Base-by-base conservation (phyloP, 2,797 vertebrate genomes). In the Melanotaenia boesemani region DNA sequence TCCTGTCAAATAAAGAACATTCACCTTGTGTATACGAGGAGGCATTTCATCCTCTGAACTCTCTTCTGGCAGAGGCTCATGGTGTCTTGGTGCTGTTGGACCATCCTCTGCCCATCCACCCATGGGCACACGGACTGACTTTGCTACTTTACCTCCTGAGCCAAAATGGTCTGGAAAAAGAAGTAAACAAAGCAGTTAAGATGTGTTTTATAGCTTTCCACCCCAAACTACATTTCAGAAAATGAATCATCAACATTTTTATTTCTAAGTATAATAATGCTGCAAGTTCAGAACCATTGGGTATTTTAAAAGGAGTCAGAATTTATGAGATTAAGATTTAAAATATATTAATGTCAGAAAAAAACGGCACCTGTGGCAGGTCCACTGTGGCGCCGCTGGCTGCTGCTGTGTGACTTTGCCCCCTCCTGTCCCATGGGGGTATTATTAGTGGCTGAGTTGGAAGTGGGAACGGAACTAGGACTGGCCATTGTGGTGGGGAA, bases 21-120 rank as follows among this genome's bases (percentile, higher is more conserved):
- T 76, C 85, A 98, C 97, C 96, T 97, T 98, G 81, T 98, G 98
- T 76, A 96, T 94, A 79, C 97, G 96, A 11, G 97, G 98, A 4
- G 98, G 97, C 70, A 98, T 91, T 82, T 99, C 97, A 1, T 99
- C 97, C 75, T 98, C 98, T 0, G 96, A 97, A 64, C 95, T 96
- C 90, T 98, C 98, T 90, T 99, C 98, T 2, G 96, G 97, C 52
- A 99, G 95, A 0, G 97, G 91, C 67, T 95, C 97, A 1, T 96
- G 97, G 74, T 96, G 96, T 72, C 95, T 93, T 0, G 89, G 91
- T 10, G 87, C 83, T 63, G 72, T 70, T 78, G 95, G 96, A 57
- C 93, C 93, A 0, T 97, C 96, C 85, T 99, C 97, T 16, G 96
- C 96, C 98, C 98, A 99, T 4, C 97, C 98, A 68, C 98, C 98